Percentiles rank a stretch among this genome's conserved stretches.
Conservation (phyloP, 2,888 invertebrate genomes). For the Hypercompe scribonia region DNA sequence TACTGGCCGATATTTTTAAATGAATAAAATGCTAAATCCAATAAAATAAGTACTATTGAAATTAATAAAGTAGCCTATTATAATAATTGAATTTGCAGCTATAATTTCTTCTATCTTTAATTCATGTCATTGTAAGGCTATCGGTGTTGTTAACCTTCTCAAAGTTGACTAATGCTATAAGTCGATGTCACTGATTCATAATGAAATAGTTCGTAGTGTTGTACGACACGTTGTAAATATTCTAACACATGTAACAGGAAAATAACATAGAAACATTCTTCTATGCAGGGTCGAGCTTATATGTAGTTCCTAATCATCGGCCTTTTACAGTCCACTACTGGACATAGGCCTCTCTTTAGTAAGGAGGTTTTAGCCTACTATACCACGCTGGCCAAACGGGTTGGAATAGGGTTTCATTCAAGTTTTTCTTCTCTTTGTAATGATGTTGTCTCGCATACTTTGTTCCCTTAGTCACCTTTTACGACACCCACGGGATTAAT, state of each 20-base stretch:
- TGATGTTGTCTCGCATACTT: too few relatives aligned
- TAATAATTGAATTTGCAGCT: slow-evolving; percentile 34
- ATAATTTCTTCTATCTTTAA: slow-evolving; percentile 39
- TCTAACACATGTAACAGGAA: slow-evolving; percentile 32
- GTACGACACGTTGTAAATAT: slow-evolving; percentile 48
- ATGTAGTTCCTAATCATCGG: not conserved
- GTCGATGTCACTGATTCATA: slow-evolving; percentile 17
- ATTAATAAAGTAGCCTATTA: not conserved
- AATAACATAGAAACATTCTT: slow-evolving; percentile 25
- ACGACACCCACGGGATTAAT: too few relatives aligned
- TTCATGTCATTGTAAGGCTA: slow-evolving; percentile 37
- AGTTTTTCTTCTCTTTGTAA: too few relatives aligned
- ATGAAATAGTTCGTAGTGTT: slow-evolving; percentile 6
- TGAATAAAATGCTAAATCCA: too few relatives aligned
- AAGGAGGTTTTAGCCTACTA: too few relatives aligned
- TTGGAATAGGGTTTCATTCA: too few relatives aligned
- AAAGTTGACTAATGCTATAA: slow-evolving; percentile 16
- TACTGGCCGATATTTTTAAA: too few relatives aligned
- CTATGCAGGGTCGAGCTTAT: slow-evolving; percentile 32
- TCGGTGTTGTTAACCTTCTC: slow-evolving; percentile 59
- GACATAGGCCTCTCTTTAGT: too few relatives aligned
- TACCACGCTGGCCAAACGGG: too few relatives aligned
- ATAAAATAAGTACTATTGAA: not conserved
- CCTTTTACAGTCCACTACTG: too few relatives aligned
- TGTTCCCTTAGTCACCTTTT: too few relatives aligned